These are phyloP conservation scores for Hydropsyche tenuis DNA, from an alignment of 1,140 invertebrate species.

Conservation along the genomic window DNA sequence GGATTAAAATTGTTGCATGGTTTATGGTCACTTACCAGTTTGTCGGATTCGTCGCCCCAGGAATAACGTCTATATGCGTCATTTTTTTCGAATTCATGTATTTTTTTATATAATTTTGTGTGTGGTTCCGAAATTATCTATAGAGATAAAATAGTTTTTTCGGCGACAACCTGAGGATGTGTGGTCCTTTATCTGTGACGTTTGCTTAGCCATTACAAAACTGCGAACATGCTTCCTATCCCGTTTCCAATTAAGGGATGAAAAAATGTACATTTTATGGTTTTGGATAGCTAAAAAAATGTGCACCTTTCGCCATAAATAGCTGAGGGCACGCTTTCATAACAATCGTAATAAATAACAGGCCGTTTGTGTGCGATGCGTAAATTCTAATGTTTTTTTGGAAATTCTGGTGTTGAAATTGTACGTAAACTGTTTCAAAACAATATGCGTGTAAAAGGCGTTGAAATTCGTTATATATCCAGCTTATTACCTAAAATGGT, in stretches of 20 bases:
- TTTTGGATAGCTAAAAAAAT: background rate
- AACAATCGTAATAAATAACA: background rate
- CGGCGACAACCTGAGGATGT: background rate
- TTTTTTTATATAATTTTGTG: background rate
- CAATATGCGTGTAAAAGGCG: too few relatives aligned
- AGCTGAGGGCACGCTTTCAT: background rate
- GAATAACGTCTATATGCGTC: background rate
- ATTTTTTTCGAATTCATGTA: background rate
- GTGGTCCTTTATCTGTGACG: constrained; percentile 22
- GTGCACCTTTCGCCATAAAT: background rate
- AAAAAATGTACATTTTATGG: constrained; percentile 5
- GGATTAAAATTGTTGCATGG: constrained; percentile 35
- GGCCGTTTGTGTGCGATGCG: too few relatives aligned
- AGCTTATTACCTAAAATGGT: too few relatives aligned
- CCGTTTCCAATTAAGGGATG: constrained; percentile 16
- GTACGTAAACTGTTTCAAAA: too few relatives aligned
- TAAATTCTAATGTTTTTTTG: too few relatives aligned
- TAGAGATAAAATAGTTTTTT: background rate
- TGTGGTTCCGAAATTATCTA: background rate
- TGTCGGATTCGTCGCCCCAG: too few relatives aligned
- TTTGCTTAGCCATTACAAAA: constrained; percentile 27
- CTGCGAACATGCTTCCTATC: constrained; percentile 20
- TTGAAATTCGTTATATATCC: too few relatives aligned
- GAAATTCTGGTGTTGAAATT: too few relatives aligned
- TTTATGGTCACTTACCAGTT: constrained; percentile 8